Base-by-base conservation (phyloP, 1,140 invertebrate species). In the Ips typographus region DNA sequence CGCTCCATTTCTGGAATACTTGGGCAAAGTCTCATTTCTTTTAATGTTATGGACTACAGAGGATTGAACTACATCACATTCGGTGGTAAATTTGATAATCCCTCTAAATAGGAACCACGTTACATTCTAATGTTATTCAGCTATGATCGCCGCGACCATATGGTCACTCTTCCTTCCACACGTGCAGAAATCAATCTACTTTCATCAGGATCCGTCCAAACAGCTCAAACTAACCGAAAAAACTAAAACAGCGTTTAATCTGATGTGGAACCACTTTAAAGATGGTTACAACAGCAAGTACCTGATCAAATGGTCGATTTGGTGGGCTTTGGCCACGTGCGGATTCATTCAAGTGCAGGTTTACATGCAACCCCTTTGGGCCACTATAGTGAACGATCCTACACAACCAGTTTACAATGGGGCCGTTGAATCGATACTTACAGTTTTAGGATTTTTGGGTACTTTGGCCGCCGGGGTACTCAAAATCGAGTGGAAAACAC, bases 331-430 rank as follows among this genome's bases (percentile, higher is more conserved):
- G 37, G 86, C 89, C 0, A 87, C 91, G 7, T 93, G 92, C 72
- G 91, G 93, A 6, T 94, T 90, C 82, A 86, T 91, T 22, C 92
- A 94, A 80, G 86, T 92, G 5, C 86, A 88, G 65, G 89, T 84
- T 52, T 96, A 94, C 77, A 86, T 93, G 73, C 94, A 96, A 79
- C 81, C 93, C 5, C 78, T 96, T 22, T 96, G 93, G 93, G 82
- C 80, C 53, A 79, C 78, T 4, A 86, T 85, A n/a, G 64, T 75
- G 8, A 65, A 73, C 41, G 71, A 76, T 40, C 56, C 71, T 5
- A 52, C 65, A 8, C 38, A 70, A 52, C 66, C 70, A 1, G 73
- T 77, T 36, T 79, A 81, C 39, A 81, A 80, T 47, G 94, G 93
- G 0, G 88, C 86, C 39, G 89, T 94, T 1, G 93, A 95, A 79